Conservation (phyloP, 2,888 invertebrate species). For the Cyclophora punctaria region DNA sequence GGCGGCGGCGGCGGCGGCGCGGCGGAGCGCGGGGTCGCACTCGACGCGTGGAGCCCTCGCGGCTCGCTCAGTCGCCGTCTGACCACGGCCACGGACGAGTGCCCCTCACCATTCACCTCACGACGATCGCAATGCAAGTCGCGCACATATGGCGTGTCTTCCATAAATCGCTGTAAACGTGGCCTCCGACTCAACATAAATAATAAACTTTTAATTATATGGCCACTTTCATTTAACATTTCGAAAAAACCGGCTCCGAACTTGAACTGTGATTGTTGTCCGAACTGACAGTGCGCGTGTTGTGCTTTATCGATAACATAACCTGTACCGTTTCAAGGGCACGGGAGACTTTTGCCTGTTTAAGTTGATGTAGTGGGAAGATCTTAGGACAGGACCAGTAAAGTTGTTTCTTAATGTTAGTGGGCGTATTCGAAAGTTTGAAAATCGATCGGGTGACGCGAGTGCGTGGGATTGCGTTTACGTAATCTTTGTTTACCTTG, state of each 20-base stretch:
- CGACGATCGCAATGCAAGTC: slow-evolving; percentile 45
- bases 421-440: slow-evolving; percentile 74
- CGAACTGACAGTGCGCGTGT: slow-evolving; percentile 71
- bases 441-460: slow-evolving; percentile 73
- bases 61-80: slow-evolving; percentile 55
- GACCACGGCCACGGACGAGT: slow-evolving; percentile 41
- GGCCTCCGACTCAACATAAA: slow-evolving; percentile 24
- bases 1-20: slow-evolving; percentile 30
- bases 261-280: slow-evolving; percentile 68
- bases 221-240: slow-evolving; percentile 32
- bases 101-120: slow-evolving; percentile 32
- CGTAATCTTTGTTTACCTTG: slow-evolving; percentile 75
- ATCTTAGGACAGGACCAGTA: slow-evolving; percentile 43
- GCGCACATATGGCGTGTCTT: slow-evolving; percentile 44
- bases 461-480: slow-evolving; percentile 73
- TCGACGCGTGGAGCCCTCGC: slow-evolving; percentile 55
- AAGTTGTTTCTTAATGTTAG: slow-evolving; percentile 53
- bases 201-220: slow-evolving; percentile 33
- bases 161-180: slow-evolving; percentile 30
- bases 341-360: slow-evolving; percentile 42
- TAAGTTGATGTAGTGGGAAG: slow-evolving; percentile 54
- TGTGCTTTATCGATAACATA: slow-evolving; percentile 74
- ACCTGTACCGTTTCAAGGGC: slow-evolving; percentile 73
- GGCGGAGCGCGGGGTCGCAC: slow-evolving; percentile 47
- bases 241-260: slow-evolving; percentile 47